Percentiles rank a stretch among this genome's conserved stretches.
Conservation (phyloP, 2,113 vertebrate species). For the Phasianus colchicus region DNA sequence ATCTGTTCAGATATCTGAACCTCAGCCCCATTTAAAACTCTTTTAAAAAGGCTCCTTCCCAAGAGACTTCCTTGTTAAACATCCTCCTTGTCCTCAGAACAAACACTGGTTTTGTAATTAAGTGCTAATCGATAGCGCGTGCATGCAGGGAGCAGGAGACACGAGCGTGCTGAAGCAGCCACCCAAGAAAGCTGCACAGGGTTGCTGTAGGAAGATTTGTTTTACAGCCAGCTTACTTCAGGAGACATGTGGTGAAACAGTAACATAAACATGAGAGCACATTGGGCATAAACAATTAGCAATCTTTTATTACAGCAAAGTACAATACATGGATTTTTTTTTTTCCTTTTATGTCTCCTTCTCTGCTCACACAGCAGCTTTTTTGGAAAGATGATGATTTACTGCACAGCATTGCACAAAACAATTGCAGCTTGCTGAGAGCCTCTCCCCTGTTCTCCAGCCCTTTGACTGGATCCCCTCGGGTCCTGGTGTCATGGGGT, state of each 20-base stretch:
- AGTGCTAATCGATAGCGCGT: not conserved
- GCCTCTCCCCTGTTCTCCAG: not conserved
- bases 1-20: not conserved
- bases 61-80: not conserved
- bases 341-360: not conserved
- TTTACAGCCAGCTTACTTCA: not conserved
- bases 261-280: not conserved
- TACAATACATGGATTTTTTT: not conserved
- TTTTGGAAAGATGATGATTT: not conserved
- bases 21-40: not conserved
- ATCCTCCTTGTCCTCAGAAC: not conserved
- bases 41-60: not conserved
- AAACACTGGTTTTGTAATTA: not conserved
- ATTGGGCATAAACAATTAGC: not conserved
- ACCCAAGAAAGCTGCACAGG: rapidly evolving
- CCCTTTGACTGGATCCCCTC: not conserved
- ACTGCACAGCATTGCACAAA: not conserved
- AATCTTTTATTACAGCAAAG: slow-evolving; percentile 10
- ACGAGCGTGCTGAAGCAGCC: not conserved
- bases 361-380: not conserved
- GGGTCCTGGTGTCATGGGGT: not conserved
- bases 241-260: not conserved
- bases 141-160: not conserved
- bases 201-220: not conserved
- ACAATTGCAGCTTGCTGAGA: not conserved